Base-by-base conservation (phyloP, 2,797 vertebrate species). In the Threskiornis aethiopicus region DNA sequence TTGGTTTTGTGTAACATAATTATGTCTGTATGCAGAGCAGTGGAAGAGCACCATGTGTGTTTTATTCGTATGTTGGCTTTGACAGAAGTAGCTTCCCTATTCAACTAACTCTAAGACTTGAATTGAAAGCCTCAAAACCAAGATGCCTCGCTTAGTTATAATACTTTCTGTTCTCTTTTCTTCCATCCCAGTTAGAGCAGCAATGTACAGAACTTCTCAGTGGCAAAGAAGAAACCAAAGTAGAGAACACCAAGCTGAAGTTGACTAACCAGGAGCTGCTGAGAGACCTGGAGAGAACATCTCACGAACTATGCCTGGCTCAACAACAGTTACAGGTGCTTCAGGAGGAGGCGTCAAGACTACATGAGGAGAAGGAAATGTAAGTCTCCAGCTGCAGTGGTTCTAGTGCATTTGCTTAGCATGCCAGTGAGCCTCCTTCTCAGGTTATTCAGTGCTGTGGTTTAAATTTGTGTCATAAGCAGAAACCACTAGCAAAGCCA, bases 341-440 rank as follows among this genome's bases (percentile, higher is more conserved):
- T 41, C 99, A 99, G 91, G 97, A 98, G 33, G 98, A 99, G 96
- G 98, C 99, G 5, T 92, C 97, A 28, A 97, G 85, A 8, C 98
- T 99, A 14, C 98, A 99, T 0, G 98, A 99, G 88, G 99, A 99
- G 87, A 99, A 99, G 95, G 99, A 99, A 98, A 98, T 99, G 99
- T 99, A 97, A 99, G 99, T 97, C 16, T 35, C 19, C 20, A 65
- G 25, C 26, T 67, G 26, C 25, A 64, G 55, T 35, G 66, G 21
- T 90, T 61, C 54, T 49, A 20, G 39, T 46, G 11, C 24, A 18
- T 65, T 81, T 84, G 35, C n/a, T 66, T 72, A 54, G 11, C 1
- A 0, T 78, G 24, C 17, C 49, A n/a, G 29, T 11, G 24, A 64
- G 25, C 14, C 19, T 57, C 41, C 49, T 83, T 61, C 37, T 82